Base-by-base conservation (phyloP, 2,888 invertebrate species). In the Ypsolopha scabrella region DNA sequence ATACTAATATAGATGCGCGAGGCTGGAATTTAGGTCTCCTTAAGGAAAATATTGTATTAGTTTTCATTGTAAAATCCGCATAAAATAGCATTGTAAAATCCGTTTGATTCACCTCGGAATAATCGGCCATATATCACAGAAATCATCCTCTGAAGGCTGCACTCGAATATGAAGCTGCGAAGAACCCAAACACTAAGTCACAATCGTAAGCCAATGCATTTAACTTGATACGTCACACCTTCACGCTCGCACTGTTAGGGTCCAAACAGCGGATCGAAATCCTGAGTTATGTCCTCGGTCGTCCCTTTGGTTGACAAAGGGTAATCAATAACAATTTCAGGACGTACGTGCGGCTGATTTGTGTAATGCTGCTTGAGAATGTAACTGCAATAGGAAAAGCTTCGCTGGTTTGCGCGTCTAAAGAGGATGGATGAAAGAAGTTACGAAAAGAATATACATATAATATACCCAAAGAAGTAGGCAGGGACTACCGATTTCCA, bases 291-390 rank as follows among this genome's bases (percentile, higher is more conserved):
- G 70, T 52, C 35, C 46, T 24, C 6, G 38, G 39, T 36, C 51
- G 44, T 50, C 47, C 52, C 48, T 59, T 53, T 53, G 54, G 55
- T 34, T 43, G 55, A 82, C 80, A 82, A 80, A 78, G 73, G 66
- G 70, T 68, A 73, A 81, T 82, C 82, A 82, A 82, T 82, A 80
- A 80, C 79, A 79, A 80, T 80, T 76, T 74, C 71, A 69, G 66
- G 69, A 72, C 72, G 62, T 58, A 62, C 60, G 62, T 60, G 55
- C 62, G 62, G 56, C 61, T 70, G 75, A 78, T 76, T 76, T 77
- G 75, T 73, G 71, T 41, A 33, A 37, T 48, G 48, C 36, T 10
- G n/a, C 34, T 10, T 7, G 36, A 35, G 47, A 35, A 33, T 44
- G 44, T 33, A 44, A 33, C 14, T 44, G 14, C 33, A 43, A 43